Base-by-base conservation (phyloP, 2,797 vertebrate genomes). In the Poeciliopsis infans region DNA sequence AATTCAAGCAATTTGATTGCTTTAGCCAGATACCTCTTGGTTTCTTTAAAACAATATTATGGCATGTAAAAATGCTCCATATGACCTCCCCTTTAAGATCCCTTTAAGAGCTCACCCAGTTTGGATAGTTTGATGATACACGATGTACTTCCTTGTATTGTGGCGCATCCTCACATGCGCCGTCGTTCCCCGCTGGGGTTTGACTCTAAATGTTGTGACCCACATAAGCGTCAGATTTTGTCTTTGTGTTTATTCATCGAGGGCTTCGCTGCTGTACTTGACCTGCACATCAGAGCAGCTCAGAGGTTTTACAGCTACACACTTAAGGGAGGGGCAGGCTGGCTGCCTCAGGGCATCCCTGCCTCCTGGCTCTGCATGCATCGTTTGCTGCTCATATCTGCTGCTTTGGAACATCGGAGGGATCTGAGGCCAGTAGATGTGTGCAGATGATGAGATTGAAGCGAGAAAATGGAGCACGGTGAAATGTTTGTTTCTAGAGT, bases 101-200 rank as follows among this genome's bases (percentile, higher is more conserved):
- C 80, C 77, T 89, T 15, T 4, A 79, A 75, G 79, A 81, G 59
- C 61, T 73, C 71, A 39, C 74, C 41, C 55, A 15, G 78, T 80
- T 77, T 79, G 74, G 73, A 83, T 74, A 73, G 33, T 69, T 74
- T 85, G 75, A 4, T 72, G 33, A 74, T 82, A 76, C 86, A 88
- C 85, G 76, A 79, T 85, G 83, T 70, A 76, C 92, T 90, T 91
- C 83, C 81, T 87, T 23, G 59, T 66, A 83, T 89, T 92, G 90
- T 90, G 85, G 68, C 77, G 72, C 64, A 66, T 85, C 89, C 68
- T 75, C 76, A 79, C 83, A 45, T 72, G 43, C 10, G 18, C 69
- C 75, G 53, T 72, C 79, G 41, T 81, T 73, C 28, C 68, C 64
- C 61, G 47, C 77, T 71, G 55, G 72, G 73, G 72, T 82, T 83